Evolutionary conservation across 2,888 invertebrate species (phyloP).

Genomic region (Clanis bilineata): DNA sequence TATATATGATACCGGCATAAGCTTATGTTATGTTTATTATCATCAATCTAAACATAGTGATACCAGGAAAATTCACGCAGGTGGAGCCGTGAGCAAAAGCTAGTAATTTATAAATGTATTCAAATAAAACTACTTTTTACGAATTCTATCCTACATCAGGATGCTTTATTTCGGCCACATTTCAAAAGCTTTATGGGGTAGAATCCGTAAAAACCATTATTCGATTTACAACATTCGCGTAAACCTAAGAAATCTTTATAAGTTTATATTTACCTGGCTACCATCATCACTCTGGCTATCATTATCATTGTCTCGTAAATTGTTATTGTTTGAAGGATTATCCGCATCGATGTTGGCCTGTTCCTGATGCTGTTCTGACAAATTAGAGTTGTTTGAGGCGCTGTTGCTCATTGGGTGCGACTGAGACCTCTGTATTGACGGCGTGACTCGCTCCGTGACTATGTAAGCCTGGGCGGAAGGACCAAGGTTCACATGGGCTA

Average conservation of each 20-base stretch:
- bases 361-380: slow-evolving; percentile 56
- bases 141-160: too few species aligned
- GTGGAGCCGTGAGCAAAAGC: too few species aligned
- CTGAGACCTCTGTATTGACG: slow-evolving; percentile 45
- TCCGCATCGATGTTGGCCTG: slow-evolving; percentile 67
- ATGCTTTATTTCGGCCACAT: too few species aligned
- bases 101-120: too few species aligned
- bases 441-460: slow-evolving; percentile 57
- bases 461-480: slow-evolving; percentile 58
- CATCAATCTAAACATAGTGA: too few species aligned
- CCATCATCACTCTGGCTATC: slow-evolving; percentile 77
- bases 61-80: too few species aligned
- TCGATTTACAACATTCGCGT: too few species aligned
- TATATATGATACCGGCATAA: too few species aligned
- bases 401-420: slow-evolving; percentile 55
- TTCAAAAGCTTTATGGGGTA: too few species aligned
- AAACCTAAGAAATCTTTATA: not conserved
- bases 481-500: slow-evolving; percentile 65
- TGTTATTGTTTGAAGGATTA: slow-evolving; percentile 73
- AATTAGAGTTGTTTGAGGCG: slow-evolving; percentile 59
- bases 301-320: slow-evolving; percentile 74
- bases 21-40: too few species aligned
- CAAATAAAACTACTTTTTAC: too few species aligned
- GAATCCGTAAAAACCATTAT: too few species aligned
- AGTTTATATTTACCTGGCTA: slow-evolving; percentile 50